phyloP scores from a whole-genome alignment of 1,140 invertebrate genomes.

The Tetragonula clypearis region DNA sequence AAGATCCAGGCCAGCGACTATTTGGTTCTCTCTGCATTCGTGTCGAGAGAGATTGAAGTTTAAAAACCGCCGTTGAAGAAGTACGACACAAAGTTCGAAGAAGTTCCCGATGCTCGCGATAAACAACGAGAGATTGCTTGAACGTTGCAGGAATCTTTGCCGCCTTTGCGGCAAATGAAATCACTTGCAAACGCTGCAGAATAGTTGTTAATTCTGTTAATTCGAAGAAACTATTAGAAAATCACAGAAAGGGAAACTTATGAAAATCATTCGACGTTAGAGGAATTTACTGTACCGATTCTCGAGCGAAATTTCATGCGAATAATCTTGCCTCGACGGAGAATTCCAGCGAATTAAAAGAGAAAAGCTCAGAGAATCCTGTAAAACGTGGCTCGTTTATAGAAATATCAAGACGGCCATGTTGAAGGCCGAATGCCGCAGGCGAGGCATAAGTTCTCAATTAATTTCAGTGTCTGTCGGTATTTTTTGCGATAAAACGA shows the following conservation, averaged over 20 bases:
- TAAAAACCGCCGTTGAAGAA: not conserved
- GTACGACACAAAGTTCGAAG: not conserved
- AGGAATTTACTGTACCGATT: no score
- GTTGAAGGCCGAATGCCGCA: not conserved
- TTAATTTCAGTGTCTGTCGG: slow-evolving; percentile 48
- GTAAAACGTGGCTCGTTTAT: not conserved
- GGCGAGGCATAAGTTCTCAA: slow-evolving; percentile 20
- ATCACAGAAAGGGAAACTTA: no score
- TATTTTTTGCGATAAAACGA: slow-evolving; percentile 52
- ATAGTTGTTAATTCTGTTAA: not conserved
- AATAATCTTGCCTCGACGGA: no score
- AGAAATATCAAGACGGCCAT: not conserved
- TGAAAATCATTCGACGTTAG: no score
- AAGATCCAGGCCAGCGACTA: slow-evolving; percentile 58
- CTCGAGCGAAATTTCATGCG: no score
- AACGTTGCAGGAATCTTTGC: not conserved
- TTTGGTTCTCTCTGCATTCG: slow-evolving; percentile 47
- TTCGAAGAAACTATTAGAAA: no score
- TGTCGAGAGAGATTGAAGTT: slow-evolving; percentile 58
- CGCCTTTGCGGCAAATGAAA: no score
- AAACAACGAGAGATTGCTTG: not conserved
- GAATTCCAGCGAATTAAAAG: no score
- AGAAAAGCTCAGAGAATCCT: no score
- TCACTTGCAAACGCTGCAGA: accelerated
- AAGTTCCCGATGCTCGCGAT: not conserved